Percentiles rank a stretch among this genome's conserved stretches.
Conservation (phyloP, 2,888 invertebrate genomes). For the Leucozona laternaria region DNA sequence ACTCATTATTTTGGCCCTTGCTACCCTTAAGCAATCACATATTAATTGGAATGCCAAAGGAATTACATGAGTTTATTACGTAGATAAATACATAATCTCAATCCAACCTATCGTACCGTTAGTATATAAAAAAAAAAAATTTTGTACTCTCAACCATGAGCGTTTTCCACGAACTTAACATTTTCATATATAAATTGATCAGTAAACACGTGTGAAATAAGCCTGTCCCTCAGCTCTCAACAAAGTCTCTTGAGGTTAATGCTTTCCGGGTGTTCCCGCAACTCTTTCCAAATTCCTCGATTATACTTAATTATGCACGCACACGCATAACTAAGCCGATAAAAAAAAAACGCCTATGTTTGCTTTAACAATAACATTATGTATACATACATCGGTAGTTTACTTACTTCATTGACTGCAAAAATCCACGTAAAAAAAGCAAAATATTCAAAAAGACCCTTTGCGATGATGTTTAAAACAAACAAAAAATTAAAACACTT, state of each 20-base stretch:
- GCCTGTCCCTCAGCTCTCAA: not conserved
- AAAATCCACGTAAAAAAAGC: slow-evolving; percentile 8
- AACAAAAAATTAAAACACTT: not conserved
- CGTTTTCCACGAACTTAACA: not conserved
- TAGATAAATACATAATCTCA: not conserved
- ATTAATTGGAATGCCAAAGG: too few relatives aligned
- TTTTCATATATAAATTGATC: not conserved
- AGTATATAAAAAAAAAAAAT: too few relatives aligned
- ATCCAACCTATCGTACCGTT: not conserved
- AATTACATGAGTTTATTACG: not conserved
- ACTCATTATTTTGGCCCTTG: too few relatives aligned
- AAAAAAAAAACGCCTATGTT: slow-evolving; percentile 13
- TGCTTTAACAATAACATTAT: slow-evolving; percentile 24
- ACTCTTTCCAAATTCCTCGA: not conserved
- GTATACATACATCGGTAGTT: not conserved
- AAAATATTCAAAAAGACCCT: slow-evolving; percentile 1
- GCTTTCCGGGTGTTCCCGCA: slow-evolving; percentile 28
- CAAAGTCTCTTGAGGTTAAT: slow-evolving; percentile 21
- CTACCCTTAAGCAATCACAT: too few relatives aligned
- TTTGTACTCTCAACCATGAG: not conserved
- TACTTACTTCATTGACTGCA: slow-evolving; percentile 19
- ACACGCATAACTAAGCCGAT: slow-evolving; percentile 9
- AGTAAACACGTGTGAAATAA: not conserved
- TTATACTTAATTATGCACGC: not conserved
- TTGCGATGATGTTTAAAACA: not conserved